phyloP scores from a whole-genome alignment of 2,113 vertebrate genomes.

The Clarias macrocephalus region DNA sequence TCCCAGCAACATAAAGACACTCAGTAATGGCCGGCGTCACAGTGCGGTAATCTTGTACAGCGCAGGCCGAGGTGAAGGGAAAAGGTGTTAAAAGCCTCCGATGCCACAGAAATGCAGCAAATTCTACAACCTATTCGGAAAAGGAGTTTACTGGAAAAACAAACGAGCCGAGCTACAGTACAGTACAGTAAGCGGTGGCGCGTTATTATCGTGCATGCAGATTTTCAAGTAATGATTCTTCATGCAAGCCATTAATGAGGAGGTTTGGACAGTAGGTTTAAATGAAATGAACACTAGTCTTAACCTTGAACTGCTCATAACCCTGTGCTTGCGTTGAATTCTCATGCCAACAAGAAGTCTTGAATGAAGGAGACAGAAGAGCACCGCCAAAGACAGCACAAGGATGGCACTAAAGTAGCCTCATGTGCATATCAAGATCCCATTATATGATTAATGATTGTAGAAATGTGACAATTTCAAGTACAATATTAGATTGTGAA shows the following conservation, averaged over 20 bases:
- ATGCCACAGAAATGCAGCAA: background rate
- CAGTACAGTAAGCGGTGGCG: background rate
- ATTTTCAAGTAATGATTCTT: background rate
- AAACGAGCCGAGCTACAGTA: background rate
- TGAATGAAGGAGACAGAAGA: background rate
- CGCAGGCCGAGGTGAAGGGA: conserved; percentile 26
- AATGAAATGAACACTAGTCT: background rate
- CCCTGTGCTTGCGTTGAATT: background rate
- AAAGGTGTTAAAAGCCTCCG: conserved; percentile 27
- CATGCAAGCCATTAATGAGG: background rate
- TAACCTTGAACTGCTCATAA: background rate
- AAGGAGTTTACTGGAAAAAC: conserved; percentile 4
- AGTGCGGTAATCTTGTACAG: conserved; percentile 31
- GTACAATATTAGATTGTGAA: background rate
- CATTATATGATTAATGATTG: background rate
- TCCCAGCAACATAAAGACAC: conserved; percentile 37
- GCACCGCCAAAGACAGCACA: background rate
- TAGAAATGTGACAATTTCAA: background rate
- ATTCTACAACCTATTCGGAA: conserved; percentile 3
- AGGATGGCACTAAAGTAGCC: background rate
- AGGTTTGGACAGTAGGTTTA: background rate
- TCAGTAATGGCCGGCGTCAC: conserved; percentile 37
- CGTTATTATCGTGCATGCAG: background rate
- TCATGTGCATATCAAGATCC: background rate
- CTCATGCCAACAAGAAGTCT: background rate